A percentile compares a stretch with the other conserved stretches of the same genome.
These are phyloP conservation scores for Hyles vespertilio DNA, from an alignment of 1,140 invertebrate genomes.

Conservation along the genomic window DNA sequence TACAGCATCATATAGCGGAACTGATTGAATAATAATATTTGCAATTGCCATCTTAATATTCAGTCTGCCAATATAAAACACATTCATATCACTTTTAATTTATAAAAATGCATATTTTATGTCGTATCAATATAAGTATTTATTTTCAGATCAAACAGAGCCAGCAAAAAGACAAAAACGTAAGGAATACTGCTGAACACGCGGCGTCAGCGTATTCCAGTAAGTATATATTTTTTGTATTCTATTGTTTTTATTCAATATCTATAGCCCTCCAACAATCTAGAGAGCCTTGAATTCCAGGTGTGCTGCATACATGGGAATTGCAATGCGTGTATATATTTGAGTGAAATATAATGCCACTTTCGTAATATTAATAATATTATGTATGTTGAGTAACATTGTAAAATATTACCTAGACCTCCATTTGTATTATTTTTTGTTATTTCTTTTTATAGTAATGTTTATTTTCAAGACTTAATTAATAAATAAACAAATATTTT, in stretches of 20 bases:
- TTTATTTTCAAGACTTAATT: not conserved
- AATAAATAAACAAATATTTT: not conserved
- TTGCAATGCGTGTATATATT: no score
- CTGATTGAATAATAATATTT: no score
- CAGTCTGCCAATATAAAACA: not conserved
- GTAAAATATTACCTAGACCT: no score
- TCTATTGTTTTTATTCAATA: no score
- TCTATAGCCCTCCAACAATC: no score
- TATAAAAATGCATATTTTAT: slow-evolving; percentile 1
- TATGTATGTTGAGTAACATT: no score
- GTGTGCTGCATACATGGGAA: no score
- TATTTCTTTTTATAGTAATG: slow-evolving; percentile 4
- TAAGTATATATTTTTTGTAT: slow-evolving; percentile 27
- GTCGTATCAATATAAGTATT: slow-evolving; percentile 13
- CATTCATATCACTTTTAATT: not conserved
- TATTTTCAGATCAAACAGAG: slow-evolving; percentile 56
- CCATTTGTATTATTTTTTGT: not conserved
- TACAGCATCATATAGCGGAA: no score
- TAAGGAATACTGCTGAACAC: slow-evolving; percentile 37
- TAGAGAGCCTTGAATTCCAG: no score
- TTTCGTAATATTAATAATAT: no score
- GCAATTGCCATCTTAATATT: no score
- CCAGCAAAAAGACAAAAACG: slow-evolving; percentile 54
- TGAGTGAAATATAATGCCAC: no score
- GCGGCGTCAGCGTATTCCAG: slow-evolving; percentile 52